These are phyloP conservation scores for Blastobasis adustella DNA, from an alignment of 2,888 invertebrate species.

Conservation along the genomic window DNA sequence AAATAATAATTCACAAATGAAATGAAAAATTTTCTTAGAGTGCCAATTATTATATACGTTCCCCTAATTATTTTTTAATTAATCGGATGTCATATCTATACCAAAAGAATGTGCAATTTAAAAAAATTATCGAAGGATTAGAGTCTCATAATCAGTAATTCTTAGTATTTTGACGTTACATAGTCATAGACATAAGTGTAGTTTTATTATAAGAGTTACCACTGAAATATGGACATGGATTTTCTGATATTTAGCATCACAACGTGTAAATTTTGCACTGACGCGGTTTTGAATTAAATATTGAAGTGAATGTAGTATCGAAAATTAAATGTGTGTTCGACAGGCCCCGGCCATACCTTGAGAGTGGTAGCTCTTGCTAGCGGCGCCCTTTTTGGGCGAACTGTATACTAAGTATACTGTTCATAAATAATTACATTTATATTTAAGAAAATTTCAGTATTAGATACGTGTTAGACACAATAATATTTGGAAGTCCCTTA, in stretches of 20 bases:
- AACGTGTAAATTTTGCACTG: too few species aligned
- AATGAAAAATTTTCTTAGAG: too few species aligned
- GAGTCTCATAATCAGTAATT: slow-evolving; percentile 49
- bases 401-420: slow-evolving; percentile 17
- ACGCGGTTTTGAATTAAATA: too few species aligned
- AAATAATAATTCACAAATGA: too few species aligned
- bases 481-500: not conserved
- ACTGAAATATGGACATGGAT: too few species aligned
- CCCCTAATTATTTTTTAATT: slow-evolving; percentile 2
- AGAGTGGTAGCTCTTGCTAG: too few species aligned
- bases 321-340: too few species aligned
- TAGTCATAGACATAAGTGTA: slow-evolving; percentile 43
- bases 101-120: slow-evolving; percentile 9
- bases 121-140: slow-evolving; percentile 22
- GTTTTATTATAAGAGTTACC: slow-evolving; percentile 12
- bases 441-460: slow-evolving; percentile 28
- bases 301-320: too few species aligned
- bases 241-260: too few species aligned
- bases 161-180: slow-evolving; percentile 31
- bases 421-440: slow-evolving; percentile 15
- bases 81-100: slow-evolving; percentile 1
- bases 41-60: too few species aligned
- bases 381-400: slow-evolving; percentile 34
- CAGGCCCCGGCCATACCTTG: too few species aligned
- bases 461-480: slow-evolving; percentile 22